Evolutionary conservation across 2,888 invertebrate genomes (phyloP), one percentile per base, ranked within the genome.

Genomic region (Sicus ferrugineus): DNA sequence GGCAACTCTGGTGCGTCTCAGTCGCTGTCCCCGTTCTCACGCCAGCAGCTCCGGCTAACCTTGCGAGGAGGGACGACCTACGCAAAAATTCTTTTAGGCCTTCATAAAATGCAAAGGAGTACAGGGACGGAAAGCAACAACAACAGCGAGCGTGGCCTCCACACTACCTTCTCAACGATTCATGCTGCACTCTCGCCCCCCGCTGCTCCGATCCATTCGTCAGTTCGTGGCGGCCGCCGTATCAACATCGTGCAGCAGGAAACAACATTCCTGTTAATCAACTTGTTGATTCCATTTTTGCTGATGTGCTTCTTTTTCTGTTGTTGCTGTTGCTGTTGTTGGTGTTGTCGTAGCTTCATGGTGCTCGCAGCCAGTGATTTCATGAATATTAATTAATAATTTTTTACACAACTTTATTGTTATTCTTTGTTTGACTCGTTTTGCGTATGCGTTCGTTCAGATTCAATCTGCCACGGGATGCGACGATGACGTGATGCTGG

Each of bases 201-300:
- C 34, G 7, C 34, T 34, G 34, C 34, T 34, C 14, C 9, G 34
- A 34, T 1, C 7, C 7, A 1, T 9, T 9, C 34, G 14, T 9
- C 34, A 34, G 14, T 14, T n/a, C n/a, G n/a, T n/a, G n/a, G 2
- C 1, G 9, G 34, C 2, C 34, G 34, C 14, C 34, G 1, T 14
- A 42, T 42, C n/a, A 4, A 42, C 14, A 42, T n/a, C 42, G 16
- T 54, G 54, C 42, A n/a, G 19, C 46, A 54, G 28, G 28, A 28
- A 54, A 54, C 28, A 54, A 23, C 26, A 54, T 54, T 54, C 54
- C 28, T 54, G 19, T 54, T 54, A 54, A 54, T 54, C 54, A 54
- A 54, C 54, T 54, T 54, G 26, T 54, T 54, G 54, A 54, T 54
- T 28, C 26, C 11, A 9, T 28, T 54, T 54, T 54, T 54, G 16